A percentile compares a stretch with the other conserved stretches of the same genome.
Conservation (phyloP, 2,113 vertebrate species). For the Cathartes aura region DNA sequence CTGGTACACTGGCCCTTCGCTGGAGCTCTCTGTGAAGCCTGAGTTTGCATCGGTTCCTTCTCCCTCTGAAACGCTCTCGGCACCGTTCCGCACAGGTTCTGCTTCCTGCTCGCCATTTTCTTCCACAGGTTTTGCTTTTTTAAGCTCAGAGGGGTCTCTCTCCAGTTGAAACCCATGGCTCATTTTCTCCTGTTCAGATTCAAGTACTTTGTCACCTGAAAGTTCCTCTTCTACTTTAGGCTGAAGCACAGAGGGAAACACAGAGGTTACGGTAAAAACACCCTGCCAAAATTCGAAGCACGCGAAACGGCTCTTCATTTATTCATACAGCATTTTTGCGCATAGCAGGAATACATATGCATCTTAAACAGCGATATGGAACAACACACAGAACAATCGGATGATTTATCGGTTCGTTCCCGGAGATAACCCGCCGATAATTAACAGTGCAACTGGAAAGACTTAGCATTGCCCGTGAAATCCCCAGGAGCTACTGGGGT, state of each 20-base stretch:
- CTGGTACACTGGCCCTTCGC: slow-evolving; percentile 68
- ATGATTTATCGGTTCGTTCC: background rate
- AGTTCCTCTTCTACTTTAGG: slow-evolving; percentile 78
- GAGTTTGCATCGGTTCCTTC: slow-evolving; percentile 80
- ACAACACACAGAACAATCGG: background rate
- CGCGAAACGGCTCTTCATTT: fast-evolving
- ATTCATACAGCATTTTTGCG: fast-evolving
- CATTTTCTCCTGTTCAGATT: slow-evolving; percentile 76
- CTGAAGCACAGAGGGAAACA: slow-evolving; percentile 66
- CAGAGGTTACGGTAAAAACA: background rate
- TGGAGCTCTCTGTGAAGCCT: slow-evolving; percentile 78
- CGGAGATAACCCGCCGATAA: background rate
- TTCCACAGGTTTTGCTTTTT: slow-evolving; percentile 72
- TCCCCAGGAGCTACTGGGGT: background rate
- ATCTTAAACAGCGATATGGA: background rate
- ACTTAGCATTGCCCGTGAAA: background rate
- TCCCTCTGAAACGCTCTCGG: slow-evolving; percentile 83
- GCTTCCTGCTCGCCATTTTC: slow-evolving; percentile 88
- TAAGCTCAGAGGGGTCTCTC: slow-evolving; percentile 66
- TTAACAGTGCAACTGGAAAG: background rate
- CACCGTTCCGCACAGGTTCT: slow-evolving; percentile 88
- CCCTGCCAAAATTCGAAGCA: background rate
- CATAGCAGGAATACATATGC: background rate
- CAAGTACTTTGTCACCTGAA: slow-evolving; percentile 77
- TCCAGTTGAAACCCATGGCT: slow-evolving; percentile 71